phyloP scores from a whole-genome alignment of 2,888 invertebrate genomes.

The Eumacrocentrus americanus region DNA sequence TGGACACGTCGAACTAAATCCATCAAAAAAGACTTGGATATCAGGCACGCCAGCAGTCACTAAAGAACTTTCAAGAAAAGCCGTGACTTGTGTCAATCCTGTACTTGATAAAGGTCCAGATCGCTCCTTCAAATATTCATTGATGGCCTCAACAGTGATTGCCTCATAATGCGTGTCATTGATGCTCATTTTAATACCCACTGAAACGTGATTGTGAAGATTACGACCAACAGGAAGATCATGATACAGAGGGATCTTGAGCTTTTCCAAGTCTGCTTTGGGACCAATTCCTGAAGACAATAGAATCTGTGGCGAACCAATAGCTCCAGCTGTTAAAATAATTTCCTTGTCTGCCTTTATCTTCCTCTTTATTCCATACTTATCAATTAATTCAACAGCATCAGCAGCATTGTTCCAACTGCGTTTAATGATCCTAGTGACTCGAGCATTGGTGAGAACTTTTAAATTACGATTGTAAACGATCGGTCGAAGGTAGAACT shows the following conservation, averaged over 20 bases:
- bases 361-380: conserved; percentile 53
- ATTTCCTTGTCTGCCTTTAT: conserved; percentile 63
- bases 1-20: conserved; percentile 56
- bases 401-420: conserved; percentile 65
- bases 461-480: conserved; percentile 60
- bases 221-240: conserved; percentile 57
- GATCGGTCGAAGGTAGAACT: conserved; percentile 63
- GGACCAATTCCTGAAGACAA: conserved; percentile 66
- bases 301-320: conserved; percentile 65
- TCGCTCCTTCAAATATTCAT: conserved; percentile 53
- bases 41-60: conserved; percentile 56
- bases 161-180: conserved; percentile 48
- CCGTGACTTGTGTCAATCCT: conserved; percentile 59
- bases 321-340: conserved; percentile 64
- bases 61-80: conserved; percentile 54
- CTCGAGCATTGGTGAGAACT: conserved; percentile 63
- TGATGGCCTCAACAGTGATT: conserved; percentile 50
- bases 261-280: conserved; percentile 56
- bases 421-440: conserved; percentile 57
- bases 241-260: conserved; percentile 47
- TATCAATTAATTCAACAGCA: conserved; percentile 62
- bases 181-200: conserved; percentile 51
- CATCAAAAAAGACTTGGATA: conserved; percentile 61
- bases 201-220: conserved; percentile 58
- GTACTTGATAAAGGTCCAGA: conserved; percentile 60